phyloP scores from a whole-genome alignment of 2,888 invertebrate species.

The Parnassius mnemosyne region DNA sequence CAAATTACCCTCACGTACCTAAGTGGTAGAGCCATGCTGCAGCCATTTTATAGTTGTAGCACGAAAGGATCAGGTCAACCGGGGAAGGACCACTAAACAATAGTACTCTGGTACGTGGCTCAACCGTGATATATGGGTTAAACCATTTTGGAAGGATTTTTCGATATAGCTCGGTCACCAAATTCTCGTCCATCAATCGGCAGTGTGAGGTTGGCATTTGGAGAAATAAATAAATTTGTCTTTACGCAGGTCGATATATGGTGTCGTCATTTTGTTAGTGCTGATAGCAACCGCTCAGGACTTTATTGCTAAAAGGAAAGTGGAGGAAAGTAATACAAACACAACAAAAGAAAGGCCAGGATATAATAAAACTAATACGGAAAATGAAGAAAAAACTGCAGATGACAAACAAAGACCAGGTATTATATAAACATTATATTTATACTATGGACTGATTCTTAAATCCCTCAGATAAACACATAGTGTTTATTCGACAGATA shows the following conservation, averaged over 20 bases:
- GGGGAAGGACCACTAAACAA: no score
- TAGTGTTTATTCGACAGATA: no score
- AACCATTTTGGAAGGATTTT: no score
- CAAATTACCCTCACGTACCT: no score
- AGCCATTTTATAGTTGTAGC: no score
- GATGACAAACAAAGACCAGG: conserved; percentile 38
- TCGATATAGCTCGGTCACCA: no score
- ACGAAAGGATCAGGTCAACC: no score
- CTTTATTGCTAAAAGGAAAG: conserved; percentile 46
- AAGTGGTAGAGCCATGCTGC: background rate
- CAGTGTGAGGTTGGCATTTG: background rate
- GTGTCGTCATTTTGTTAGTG: conserved; percentile 60
- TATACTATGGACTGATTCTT: no score
- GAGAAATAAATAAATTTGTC: background rate
- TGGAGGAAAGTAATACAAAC: conserved; percentile 17
- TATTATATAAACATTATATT: conserved; percentile 16
- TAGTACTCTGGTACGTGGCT: no score
- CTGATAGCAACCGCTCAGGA: conserved; percentile 71
- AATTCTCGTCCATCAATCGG: no score
- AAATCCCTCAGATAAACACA: no score
- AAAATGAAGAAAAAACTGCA: conserved; percentile 42
- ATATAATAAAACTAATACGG: conserved; percentile 38
- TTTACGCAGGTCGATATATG: conserved; percentile 63
- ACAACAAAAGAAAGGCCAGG: conserved; percentile 33
- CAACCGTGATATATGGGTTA: no score